phyloP scores from a whole-genome alignment of 2,797 vertebrate species.

The Characodon lateralis region DNA sequence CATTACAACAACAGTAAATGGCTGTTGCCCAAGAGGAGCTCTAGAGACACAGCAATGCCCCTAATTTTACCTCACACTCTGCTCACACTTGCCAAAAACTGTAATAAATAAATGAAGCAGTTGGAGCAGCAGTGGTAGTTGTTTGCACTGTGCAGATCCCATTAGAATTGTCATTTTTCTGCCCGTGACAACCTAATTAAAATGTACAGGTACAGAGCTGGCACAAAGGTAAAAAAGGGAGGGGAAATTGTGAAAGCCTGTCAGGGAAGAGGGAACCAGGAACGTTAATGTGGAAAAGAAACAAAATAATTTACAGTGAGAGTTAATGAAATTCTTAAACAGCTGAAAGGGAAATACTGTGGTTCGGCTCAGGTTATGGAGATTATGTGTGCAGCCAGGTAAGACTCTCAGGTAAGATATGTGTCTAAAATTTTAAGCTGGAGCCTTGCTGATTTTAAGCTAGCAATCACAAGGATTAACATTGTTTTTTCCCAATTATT shows the following conservation, averaged over 20 bases:
- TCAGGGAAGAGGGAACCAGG: conserved; percentile 60
- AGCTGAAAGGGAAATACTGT: conserved; percentile 48
- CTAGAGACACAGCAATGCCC: conserved; percentile 51
- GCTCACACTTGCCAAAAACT: conserved; percentile 32
- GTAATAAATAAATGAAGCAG: conserved; percentile 40
- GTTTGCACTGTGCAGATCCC: conserved; percentile 60
- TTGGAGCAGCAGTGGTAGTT: conserved; percentile 47
- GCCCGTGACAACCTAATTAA: conserved; percentile 79
- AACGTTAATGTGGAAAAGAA: conserved; percentile 47
- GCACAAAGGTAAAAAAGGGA: conserved; percentile 51
- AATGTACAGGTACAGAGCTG: conserved; percentile 71
- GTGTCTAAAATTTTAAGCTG: conserved; percentile 6
- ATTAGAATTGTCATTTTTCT: conserved; percentile 61
- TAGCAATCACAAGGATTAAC: neutral
- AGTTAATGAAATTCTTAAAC: conserved; percentile 71
- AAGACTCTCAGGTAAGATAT: conserved; percentile 43
- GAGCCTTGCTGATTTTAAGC: conserved; percentile 4
- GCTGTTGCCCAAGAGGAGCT: conserved; percentile 10
- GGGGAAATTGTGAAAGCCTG: conserved; percentile 63
- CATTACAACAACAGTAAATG: conserved; percentile 18
- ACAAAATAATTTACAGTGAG: conserved; percentile 56
- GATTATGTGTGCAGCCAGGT: conserved; percentile 53
- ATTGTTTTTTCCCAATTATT: neutral
- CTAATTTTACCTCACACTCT: conserved; percentile 37
- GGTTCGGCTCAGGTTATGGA: conserved; percentile 45